These are phyloP conservation scores for Syrmaticus mikado DNA, from an alignment of 2,113 vertebrate species.

Conservation along the genomic window DNA sequence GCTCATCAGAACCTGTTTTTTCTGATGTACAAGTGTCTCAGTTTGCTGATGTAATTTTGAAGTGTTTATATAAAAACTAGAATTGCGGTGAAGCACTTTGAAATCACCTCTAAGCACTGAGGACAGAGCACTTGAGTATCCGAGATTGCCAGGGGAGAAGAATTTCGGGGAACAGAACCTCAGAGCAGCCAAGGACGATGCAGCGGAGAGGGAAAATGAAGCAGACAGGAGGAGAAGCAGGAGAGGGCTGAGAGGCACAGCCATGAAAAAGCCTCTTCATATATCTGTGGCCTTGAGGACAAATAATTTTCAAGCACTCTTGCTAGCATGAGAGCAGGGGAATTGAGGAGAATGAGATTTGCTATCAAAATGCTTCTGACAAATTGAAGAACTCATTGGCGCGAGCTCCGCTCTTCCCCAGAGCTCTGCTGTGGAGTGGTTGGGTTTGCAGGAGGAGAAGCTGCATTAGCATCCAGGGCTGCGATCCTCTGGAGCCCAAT, in stretches of 20 bases:
- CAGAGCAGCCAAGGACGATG: neutral
- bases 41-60: constrained; percentile 29
- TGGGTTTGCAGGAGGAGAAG: neutral
- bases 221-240: neutral
- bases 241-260: neutral
- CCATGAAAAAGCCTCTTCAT: neutral
- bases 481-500: neutral
- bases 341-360: neutral
- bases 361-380: neutral
- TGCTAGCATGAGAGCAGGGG: neutral
- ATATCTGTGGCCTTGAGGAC: neutral
- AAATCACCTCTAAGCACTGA: neutral
- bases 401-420: neutral
- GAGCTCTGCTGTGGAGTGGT: accelerated
- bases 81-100: neutral
- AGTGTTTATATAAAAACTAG: constrained; percentile 18
- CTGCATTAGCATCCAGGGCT: neutral
- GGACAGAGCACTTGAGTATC: constrained; percentile 1
- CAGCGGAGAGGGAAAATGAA: neutral
- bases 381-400: neutral
- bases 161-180: neutral
- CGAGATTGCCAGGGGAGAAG: constrained; percentile 7
- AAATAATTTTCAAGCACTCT: constrained; percentile 27
- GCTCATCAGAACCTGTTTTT: neutral
- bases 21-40: neutral